These are phyloP conservation scores for Willisornis vidua DNA, from an alignment of 2,113 vertebrate genomes.

Conservation along the genomic window DNA sequence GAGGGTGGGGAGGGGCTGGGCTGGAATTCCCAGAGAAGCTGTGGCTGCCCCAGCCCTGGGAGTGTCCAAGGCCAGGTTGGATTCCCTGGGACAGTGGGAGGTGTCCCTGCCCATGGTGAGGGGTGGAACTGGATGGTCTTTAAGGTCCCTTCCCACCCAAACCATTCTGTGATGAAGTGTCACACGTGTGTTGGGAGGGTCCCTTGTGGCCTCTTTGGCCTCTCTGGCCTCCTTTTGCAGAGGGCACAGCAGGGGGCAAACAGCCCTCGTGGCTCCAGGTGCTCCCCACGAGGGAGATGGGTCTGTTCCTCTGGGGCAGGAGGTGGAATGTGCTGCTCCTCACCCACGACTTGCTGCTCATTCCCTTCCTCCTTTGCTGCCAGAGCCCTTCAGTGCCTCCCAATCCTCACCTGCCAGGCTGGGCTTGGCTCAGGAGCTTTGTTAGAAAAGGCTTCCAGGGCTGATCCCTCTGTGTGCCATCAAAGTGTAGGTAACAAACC, in stretches of 20 bases:
- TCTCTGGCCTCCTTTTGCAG: background rate
- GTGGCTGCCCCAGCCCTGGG: background rate
- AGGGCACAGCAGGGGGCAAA: background rate
- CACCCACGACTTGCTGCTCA: background rate
- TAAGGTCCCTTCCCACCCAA: background rate
- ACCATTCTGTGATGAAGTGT: background rate
- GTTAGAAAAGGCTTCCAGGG: background rate
- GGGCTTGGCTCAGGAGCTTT: background rate
- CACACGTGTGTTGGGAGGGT: background rate
- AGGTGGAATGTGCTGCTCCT: background rate
- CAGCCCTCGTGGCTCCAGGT: fast-evolving
- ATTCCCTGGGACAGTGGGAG: fast-evolving
- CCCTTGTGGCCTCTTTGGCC: background rate
- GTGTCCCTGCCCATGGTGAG: background rate
- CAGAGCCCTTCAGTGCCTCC: background rate
- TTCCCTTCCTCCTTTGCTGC: background rate
- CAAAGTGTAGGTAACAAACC: background rate
- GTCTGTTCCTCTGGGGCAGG: background rate
- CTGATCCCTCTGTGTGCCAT: background rate
- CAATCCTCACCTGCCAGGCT: background rate
- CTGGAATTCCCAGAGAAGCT: background rate
- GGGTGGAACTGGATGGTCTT: background rate
- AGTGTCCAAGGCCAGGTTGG: background rate
- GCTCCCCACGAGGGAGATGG: fast-evolving
- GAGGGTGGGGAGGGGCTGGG: fast-evolving